A percentile compares a stretch with the other conserved stretches of the same genome.
phyloP scores from a whole-genome alignment of 2,797 vertebrate species.

The Epinephelus awoara region DNA sequence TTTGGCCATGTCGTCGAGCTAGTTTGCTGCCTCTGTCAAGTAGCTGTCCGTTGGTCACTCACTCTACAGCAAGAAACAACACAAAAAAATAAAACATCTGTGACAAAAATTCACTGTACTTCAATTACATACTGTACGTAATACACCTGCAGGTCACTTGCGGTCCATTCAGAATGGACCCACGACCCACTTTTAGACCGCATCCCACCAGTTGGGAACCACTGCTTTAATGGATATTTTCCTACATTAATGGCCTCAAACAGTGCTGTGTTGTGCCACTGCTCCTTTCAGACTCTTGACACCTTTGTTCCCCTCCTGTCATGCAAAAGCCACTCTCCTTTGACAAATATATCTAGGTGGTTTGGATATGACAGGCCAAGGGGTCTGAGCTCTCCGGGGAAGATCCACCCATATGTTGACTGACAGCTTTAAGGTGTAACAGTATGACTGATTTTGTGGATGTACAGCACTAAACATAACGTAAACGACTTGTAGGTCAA shows the following conservation, averaged over 20 bases:
- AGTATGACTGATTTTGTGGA: not conserved
- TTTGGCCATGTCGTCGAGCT: no score
- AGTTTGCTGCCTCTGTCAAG: no score
- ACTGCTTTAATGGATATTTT: no score
- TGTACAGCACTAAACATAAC: not conserved
- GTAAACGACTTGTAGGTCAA: not conserved
- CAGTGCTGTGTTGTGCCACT: not conserved
- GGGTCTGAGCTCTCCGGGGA: not conserved
- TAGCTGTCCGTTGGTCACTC: no score
- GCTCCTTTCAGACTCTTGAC: not conserved
- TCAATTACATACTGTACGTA: no score
- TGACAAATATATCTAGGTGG: not conserved
- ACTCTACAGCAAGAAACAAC: no score
- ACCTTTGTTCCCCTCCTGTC: not conserved
- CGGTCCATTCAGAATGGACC: no score
- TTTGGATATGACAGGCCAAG: not conserved
- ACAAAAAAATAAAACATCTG: no score
- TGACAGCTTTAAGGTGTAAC: constrained; percentile 1
- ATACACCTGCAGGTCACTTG: no score
- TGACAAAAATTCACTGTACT: no score
- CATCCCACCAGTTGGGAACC: no score
- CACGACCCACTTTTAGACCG: no score
- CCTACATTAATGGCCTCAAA: not conserved
- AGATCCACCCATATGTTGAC: not conserved
- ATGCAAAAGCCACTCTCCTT: not conserved